Evolutionary conservation across 2,888 invertebrate species (phyloP).

Genomic region (Selenia dentaria): DNA sequence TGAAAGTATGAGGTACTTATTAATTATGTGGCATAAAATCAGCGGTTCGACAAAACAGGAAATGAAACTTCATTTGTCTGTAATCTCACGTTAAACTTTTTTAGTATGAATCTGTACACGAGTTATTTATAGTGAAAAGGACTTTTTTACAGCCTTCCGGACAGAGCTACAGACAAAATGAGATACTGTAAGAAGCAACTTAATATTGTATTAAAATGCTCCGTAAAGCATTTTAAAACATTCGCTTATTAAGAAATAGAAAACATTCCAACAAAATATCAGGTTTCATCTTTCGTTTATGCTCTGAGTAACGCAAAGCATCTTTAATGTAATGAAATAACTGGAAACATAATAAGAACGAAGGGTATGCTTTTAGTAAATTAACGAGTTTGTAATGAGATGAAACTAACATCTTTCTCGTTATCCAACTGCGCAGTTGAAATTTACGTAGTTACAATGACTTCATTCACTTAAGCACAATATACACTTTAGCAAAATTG

Average conservation of each 20-base stretch:
- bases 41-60: no score
- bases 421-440: slow-evolving; percentile 8
- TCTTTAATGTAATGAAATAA: slow-evolving; percentile 17
- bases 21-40: no score
- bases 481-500: slow-evolving; percentile 14
- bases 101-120: no score
- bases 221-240: no score
- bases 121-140: no score
- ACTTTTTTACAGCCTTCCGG: no score
- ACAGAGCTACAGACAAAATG: no score
- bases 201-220: no score
- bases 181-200: no score
- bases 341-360: slow-evolving; percentile 14
- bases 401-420: slow-evolving; percentile 13
- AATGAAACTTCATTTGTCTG: no score
- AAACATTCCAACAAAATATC: background rate
- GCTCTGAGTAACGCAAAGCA: slow-evolving; percentile 6
- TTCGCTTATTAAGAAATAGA: background rate
- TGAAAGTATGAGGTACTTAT: no score
- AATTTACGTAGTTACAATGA: slow-evolving; percentile 19
- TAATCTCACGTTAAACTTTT: no score
- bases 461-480: slow-evolving; percentile 11
- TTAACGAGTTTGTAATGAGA: slow-evolving; percentile 18
- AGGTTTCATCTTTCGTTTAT: slow-evolving; percentile 7
- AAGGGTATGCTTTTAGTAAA: slow-evolving; percentile 13